Evolutionary conservation across 2,113 vertebrate species (phyloP).

Genomic region (Damaliscus lunatus): DNA sequence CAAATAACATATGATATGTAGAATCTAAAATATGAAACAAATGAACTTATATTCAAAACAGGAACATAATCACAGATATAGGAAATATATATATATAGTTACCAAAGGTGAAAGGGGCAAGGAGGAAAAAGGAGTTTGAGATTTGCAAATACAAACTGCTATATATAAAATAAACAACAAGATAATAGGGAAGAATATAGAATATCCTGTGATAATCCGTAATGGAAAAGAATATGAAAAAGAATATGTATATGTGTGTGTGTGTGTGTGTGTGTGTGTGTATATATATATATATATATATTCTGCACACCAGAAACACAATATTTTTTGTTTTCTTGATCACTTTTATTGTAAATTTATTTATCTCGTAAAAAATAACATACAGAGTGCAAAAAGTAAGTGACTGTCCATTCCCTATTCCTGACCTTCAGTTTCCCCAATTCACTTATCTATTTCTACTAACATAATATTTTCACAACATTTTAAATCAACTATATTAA

Average conservation of each 20-base stretch:
- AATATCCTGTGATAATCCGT: background rate
- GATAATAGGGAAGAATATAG: background rate
- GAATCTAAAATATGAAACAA: background rate
- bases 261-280: background rate
- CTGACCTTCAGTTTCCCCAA: background rate
- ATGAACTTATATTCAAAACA: background rate
- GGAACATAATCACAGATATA: background rate
- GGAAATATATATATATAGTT: background rate
- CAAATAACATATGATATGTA: background rate
- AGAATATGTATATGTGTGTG: background rate
- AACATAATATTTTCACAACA: background rate
- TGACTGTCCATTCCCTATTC: background rate
- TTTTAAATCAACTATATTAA: background rate
- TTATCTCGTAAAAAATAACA: background rate
- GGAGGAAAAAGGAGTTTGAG: background rate
- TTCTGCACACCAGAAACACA: background rate
- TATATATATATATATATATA: background rate
- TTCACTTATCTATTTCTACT: background rate
- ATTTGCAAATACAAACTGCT: background rate
- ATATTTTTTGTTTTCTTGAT: background rate
- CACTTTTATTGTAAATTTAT: conserved; percentile 21
- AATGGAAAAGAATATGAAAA: background rate
- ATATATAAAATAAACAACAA: background rate
- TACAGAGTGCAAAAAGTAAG: background rate
- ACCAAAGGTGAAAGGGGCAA: background rate